Percentiles rank a stretch among this genome's conserved stretches.
Evolutionary conservation across 2,113 vertebrate genomes (phyloP).

Genomic region (Equus przewalskii): DNA sequence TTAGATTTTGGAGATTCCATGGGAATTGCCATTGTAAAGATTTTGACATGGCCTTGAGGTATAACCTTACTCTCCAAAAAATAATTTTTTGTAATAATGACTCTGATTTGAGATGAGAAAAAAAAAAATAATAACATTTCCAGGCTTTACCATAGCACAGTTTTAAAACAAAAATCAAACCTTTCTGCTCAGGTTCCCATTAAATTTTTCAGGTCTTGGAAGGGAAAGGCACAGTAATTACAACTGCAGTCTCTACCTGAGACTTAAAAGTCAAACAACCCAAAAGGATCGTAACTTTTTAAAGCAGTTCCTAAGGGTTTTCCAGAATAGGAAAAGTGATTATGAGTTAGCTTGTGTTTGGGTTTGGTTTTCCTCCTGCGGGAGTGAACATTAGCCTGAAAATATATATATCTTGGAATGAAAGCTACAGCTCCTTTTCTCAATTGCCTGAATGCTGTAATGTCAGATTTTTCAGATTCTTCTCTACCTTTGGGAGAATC

Average conservation of each 20-base stretch:
- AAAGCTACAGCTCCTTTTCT: neutral
- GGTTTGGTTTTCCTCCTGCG: neutral
- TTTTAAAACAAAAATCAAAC: conserved; percentile 59
- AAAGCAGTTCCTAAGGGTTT: conserved; percentile 42
- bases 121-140: conserved; percentile 35
- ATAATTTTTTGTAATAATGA: neutral
- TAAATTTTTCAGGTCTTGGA: conserved; percentile 36
- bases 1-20: neutral
- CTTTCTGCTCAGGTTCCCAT: neutral
- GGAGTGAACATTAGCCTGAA: neutral
- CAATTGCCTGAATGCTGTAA: neutral
- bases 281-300: conserved; percentile 52
- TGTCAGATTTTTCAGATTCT: conserved; percentile 72
- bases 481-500: conserved; percentile 46
- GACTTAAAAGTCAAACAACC: conserved; percentile 55
- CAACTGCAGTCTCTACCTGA: neutral
- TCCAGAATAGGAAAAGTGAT: conserved; percentile 62
- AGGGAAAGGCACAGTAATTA: conserved; percentile 1
- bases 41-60: neutral
- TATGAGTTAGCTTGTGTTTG: conserved; percentile 1
- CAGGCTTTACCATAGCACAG: neutral
- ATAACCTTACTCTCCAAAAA: neutral
- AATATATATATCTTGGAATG: neutral
- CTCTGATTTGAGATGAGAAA: conserved; percentile 61
- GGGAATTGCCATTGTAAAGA: neutral